A percentile compares a stretch with the other conserved stretches of the same genome.
Conservation (phyloP, 2,113 vertebrate genomes). For the Mormyrus iriodes region DNA sequence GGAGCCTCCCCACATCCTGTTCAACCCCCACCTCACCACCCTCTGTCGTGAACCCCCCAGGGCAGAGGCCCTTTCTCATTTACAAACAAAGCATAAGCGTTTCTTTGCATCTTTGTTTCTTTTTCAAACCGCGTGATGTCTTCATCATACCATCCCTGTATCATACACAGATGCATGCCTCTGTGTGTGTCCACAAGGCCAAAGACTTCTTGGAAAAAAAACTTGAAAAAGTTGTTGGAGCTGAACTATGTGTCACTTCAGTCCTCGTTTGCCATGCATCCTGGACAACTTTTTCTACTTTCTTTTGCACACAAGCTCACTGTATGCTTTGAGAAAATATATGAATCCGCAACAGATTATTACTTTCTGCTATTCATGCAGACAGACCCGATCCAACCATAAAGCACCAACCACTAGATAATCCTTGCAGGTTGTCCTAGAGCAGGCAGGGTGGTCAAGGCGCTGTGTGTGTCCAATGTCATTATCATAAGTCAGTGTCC, state of each 20-base stretch:
- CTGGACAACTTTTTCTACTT: background rate
- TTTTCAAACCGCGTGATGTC: background rate
- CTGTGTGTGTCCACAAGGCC: background rate
- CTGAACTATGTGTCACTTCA: background rate
- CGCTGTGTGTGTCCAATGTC: background rate
- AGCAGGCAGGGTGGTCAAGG: background rate
- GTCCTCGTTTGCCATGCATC: background rate
- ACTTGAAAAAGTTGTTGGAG: background rate
- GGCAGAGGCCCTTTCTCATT: conserved; percentile 1
- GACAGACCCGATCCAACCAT: background rate
- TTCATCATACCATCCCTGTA: background rate
- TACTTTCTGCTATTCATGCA: background rate
- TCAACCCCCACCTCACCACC: background rate
- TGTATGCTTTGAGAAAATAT: background rate
- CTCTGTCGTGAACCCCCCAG: background rate
- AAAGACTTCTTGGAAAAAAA: background rate
- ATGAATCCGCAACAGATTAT: background rate
- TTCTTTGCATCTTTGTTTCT: background rate
- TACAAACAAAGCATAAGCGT: background rate
- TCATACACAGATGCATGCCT: background rate
- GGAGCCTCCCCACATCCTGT: background rate
- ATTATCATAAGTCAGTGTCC: background rate
- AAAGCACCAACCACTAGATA: background rate
- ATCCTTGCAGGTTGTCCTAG: background rate
- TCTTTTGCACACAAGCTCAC: background rate